A percentile compares a stretch with the other conserved stretches of the same genome.
These are phyloP conservation scores for Drosophila meridiana DNA, from an alignment of 2,888 invertebrate species.

Conservation along the genomic window DNA sequence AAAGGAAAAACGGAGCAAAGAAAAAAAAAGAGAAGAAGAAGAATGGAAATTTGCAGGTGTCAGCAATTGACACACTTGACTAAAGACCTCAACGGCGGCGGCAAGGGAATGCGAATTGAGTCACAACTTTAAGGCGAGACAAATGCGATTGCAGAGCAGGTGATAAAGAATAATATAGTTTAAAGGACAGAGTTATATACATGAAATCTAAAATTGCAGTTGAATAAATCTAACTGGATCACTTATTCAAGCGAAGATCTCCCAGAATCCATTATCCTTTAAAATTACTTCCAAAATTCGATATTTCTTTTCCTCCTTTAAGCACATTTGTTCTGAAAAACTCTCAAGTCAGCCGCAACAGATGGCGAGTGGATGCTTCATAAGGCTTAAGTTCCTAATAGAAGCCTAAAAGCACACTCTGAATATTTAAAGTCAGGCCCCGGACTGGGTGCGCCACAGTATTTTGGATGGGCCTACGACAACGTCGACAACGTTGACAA, in stretches of 20 bases:
- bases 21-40: background rate
- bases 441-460: background rate
- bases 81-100: conserved; percentile 18
- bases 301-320: background rate
- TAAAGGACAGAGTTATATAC: background rate
- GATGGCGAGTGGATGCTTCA: conserved; percentile 22
- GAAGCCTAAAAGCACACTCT: conserved; percentile 60
- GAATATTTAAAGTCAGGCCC: conserved; percentile 62
- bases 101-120: conserved; percentile 10
- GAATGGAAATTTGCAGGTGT: conserved; percentile 44
- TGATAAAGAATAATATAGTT: too few species aligned
- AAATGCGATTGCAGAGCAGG: background rate
- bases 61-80: conserved; percentile 50
- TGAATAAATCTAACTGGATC: background rate
- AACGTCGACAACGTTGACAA: conserved; percentile 23
- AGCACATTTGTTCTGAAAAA: conserved; percentile 7
- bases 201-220: background rate
- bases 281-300: background rate
- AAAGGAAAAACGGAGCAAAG: conserved; percentile 6
- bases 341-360: conserved; percentile 44
- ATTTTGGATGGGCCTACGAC: conserved; percentile 9
- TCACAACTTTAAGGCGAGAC: background rate
- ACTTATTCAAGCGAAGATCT: background rate
- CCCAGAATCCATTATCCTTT: background rate
- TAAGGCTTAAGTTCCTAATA: conserved; percentile 35